These are phyloP conservation scores for Pilophorus perplexus DNA, from an alignment of 2,888 invertebrate genomes.

Conservation along the genomic window DNA sequence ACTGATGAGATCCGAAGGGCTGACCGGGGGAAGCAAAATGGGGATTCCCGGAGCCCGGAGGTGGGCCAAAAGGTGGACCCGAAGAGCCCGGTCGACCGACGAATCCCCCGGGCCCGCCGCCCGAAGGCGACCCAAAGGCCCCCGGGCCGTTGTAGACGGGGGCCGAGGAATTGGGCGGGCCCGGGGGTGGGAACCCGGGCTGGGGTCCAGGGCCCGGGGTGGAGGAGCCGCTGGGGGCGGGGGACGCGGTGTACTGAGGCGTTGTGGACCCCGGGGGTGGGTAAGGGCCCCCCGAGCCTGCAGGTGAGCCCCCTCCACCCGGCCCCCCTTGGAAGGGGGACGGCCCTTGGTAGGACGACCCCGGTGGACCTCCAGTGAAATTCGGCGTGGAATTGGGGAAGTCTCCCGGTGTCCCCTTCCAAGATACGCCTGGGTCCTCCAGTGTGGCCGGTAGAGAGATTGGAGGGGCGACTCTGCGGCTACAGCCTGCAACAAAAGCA, in stretches of 20 bases:
- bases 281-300: slow-evolving; percentile 61
- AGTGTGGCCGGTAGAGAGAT: slow-evolving; percentile 69
- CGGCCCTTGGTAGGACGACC: slow-evolving; percentile 54
- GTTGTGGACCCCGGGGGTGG: slow-evolving; percentile 72
- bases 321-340: slow-evolving; percentile 63
- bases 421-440: slow-evolving; percentile 70
- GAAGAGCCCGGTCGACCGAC: slow-evolving; percentile 57
- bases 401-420: slow-evolving; percentile 73
- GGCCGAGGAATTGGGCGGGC: slow-evolving; percentile 53
- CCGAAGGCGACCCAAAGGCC: slow-evolving; percentile 68
- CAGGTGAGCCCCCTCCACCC: slow-evolving; percentile 64
- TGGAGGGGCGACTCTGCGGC: slow-evolving; percentile 70
- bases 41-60: slow-evolving; percentile 63
- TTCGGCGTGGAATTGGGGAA: slow-evolving; percentile 49
- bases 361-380: slow-evolving; percentile 45
- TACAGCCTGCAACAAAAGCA: slow-evolving; percentile 65
- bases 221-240: slow-evolving; percentile 77
- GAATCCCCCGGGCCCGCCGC: slow-evolving; percentile 70
- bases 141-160: slow-evolving; percentile 69
- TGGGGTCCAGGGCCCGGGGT: slow-evolving; percentile 67
- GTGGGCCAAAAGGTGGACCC: slow-evolving; percentile 51
- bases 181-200: slow-evolving; percentile 47
- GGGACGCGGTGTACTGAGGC: slow-evolving; percentile 82
- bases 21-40: slow-evolving; percentile 63
- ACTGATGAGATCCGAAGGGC: slow-evolving; percentile 63